phyloP scores from a whole-genome alignment of 2,888 invertebrate species.

The Cylindroiulus punctatus region DNA sequence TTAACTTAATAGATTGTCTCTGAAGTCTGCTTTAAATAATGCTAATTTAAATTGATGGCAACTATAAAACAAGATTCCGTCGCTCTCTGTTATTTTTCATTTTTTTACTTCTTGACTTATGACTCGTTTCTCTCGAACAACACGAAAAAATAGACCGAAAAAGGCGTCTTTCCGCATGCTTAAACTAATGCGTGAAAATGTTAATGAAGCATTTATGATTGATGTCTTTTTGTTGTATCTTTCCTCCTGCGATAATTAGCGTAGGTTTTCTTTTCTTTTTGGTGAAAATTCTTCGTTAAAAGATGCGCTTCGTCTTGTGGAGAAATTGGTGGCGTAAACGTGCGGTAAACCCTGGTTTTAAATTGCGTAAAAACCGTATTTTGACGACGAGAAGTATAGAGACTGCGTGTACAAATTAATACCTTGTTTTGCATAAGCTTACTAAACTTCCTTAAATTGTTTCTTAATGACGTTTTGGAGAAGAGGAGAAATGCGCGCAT shows the following conservation, averaged over 20 bases:
- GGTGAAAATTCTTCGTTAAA: background rate
- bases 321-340: background rate
- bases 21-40: background rate
- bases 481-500: background rate
- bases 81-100: background rate
- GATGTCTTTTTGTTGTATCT: constrained; percentile 28
- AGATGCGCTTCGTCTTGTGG: background rate
- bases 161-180: constrained; percentile 26
- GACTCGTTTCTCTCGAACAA: background rate
- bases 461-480: constrained; percentile 20
- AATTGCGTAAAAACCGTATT: background rate
- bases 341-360: constrained; percentile 11
- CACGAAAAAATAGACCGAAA: background rate
- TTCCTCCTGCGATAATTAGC: constrained; percentile 2
- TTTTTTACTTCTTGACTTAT: background rate
- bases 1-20: constrained; percentile 7
- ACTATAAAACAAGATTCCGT: constrained; percentile 28
- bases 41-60: constrained; percentile 29
- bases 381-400: background rate
- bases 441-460: constrained; percentile 21
- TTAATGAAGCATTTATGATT: constrained; percentile 30
- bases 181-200: constrained; percentile 21
- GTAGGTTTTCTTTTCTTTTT: background rate
- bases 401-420: background rate
- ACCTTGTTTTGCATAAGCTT: constrained; percentile 20